Conservation (phyloP, 2,797 vertebrate species). For the Channallabes apus region DNA sequence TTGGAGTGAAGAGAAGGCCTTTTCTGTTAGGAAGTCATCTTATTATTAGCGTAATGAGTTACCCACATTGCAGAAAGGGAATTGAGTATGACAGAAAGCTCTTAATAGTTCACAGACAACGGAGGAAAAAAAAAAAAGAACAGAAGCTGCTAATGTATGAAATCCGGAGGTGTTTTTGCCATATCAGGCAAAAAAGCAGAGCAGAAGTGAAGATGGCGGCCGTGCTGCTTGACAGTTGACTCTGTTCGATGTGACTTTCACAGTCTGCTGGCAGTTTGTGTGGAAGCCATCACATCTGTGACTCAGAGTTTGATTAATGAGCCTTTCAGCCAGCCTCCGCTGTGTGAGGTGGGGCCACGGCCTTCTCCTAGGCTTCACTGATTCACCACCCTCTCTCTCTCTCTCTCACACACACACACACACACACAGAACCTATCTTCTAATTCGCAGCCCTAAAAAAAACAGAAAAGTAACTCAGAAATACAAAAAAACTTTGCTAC, state of each 20-base stretch:
- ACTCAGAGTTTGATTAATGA: conserved; percentile 97
- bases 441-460: conserved; percentile 25
- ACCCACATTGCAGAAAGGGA: background rate
- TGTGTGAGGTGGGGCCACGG: conserved; percentile 87
- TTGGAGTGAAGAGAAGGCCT: background rate
- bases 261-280: conserved; percentile 94
- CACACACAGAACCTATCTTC: conserved; percentile 43
- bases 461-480: conserved; percentile 57
- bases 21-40: conserved; percentile 6
- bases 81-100: background rate
- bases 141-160: conserved; percentile 65
- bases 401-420: conserved; percentile 73
- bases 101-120: conserved; percentile 34
- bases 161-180: conserved; percentile 59
- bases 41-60: conserved; percentile 15
- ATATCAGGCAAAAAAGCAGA: conserved; percentile 37
- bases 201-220: conserved; percentile 57
- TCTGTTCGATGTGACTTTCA: conserved; percentile 97
- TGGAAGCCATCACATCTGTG: conserved; percentile 97
- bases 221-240: conserved; percentile 82
- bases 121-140: background rate
- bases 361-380: conserved; percentile 91
- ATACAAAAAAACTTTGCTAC: background rate
- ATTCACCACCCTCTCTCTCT: conserved; percentile 76
- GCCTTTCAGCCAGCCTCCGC: conserved; percentile 89